These are phyloP conservation scores for Allophyes oxyacanthae DNA, from an alignment of 2,888 invertebrate species.

Conservation along the genomic window DNA sequence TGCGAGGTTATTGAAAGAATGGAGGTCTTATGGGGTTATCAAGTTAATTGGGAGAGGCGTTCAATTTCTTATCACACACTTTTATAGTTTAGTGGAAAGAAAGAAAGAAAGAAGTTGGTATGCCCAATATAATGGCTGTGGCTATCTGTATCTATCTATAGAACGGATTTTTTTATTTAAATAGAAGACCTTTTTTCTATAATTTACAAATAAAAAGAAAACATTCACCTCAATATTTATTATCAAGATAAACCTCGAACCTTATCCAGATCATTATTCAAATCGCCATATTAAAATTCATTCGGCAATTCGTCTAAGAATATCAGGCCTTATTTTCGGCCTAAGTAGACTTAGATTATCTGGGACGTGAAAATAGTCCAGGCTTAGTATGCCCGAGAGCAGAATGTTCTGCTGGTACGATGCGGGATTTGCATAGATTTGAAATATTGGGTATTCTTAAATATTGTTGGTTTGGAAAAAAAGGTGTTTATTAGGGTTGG, in stretches of 20 bases:
- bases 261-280: conserved; percentile 25
- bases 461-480: no score
- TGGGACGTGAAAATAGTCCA: conserved; percentile 28
- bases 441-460: conserved; percentile 1
- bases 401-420: conserved; percentile 20
- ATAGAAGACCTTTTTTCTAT: background rate
- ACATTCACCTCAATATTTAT: background rate
- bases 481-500: no score
- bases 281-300: conserved; percentile 40
- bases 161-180: no score
- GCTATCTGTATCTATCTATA: no score
- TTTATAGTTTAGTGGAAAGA: background rate
- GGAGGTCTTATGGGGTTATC: conserved; percentile 2
- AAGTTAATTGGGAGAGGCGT: background rate
- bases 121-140: no score
- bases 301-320: conserved; percentile 31
- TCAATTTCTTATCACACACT: background rate
- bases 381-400: conserved; percentile 13
- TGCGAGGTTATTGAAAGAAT: background rate
- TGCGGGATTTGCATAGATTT: conserved; percentile 21
- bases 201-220: conserved; percentile 5
- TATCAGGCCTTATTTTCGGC: conserved; percentile 26
- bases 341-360: conserved; percentile 32
- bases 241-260: conserved; percentile 2
- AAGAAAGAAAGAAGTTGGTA: no score